Evolutionary conservation across 1,140 invertebrate species (phyloP), one percentile per base, ranked within the genome.

Genomic region (Heliothis subflexa): DNA sequence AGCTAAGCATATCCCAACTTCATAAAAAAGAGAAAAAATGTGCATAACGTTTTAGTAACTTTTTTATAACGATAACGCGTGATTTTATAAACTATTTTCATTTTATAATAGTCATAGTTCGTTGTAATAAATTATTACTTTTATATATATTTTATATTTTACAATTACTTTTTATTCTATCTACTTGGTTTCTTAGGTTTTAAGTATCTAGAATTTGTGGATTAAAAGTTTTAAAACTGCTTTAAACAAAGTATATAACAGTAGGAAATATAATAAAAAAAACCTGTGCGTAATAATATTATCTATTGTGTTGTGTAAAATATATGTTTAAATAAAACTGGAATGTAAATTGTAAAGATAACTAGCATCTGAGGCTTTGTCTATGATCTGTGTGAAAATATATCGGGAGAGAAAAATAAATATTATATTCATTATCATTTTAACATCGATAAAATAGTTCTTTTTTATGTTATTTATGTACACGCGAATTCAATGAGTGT

Each of bases 351-450:
- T 87, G 86, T 64, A 87, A 88, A 84, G 85, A 85, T 85, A 86
- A 74, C 85, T 92, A 93, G 90, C 91, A 81, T 91, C 90, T 91
- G 83, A 87, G 90, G 91, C 91, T 92, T 88, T 87, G 79, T 87
- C 82, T 86, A 85, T 80, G 50, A 85, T 79, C 83, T 88, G 85
- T 86, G 78, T 21, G 28, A 49, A 77, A 81, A 81, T 81, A 40
- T 71, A 66, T 80, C 66, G 73, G 21, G 11, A 33, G 81, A 82
- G 78, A 86, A 86, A 83, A 86, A 88, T 88, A 89, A 86, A 84
- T 50, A 68, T 85, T 84, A 18, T 76, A 78, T 80, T 75, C 45
- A 64, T n/a, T n/a, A 45, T 64, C n/a, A 81, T 80, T 83, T 84
- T 76, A 90, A 90, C 89, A 87, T 89, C 79, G 82, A 89, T 90